phyloP scores from a whole-genome alignment of 2,888 invertebrate genomes.

The Tachina fera region DNA sequence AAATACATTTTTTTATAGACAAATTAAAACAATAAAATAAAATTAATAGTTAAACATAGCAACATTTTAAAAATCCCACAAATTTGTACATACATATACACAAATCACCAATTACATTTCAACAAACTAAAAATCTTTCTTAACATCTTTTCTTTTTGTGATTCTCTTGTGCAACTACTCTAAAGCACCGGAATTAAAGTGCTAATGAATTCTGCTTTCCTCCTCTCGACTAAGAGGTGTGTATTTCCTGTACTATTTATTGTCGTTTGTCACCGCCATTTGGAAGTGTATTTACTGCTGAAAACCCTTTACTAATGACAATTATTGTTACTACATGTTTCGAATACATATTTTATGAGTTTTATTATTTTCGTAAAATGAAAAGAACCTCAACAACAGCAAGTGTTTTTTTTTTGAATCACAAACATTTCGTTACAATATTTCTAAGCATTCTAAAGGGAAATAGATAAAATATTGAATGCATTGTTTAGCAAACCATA shows the following conservation, averaged over 20 bases:
- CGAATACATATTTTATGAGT: slow-evolving; percentile 51
- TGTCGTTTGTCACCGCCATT: neutral
- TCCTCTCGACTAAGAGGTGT: slow-evolving; percentile 39
- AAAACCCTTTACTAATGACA: slow-evolving; percentile 67
- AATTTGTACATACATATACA: slow-evolving; percentile 13
- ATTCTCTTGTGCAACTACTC: neutral
- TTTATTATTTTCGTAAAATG: slow-evolving; percentile 9
- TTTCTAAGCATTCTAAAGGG: neutral
- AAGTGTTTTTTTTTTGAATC: slow-evolving; percentile 41
- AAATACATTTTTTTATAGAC: neutral
- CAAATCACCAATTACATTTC: slow-evolving; percentile 41
- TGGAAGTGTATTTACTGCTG: slow-evolving; percentile 54
- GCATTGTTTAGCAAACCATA: slow-evolving; percentile 4
- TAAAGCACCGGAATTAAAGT: neutral
- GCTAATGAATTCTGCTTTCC: neutral
- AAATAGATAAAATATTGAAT: neutral
- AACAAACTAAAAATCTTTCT: slow-evolving; percentile 1
- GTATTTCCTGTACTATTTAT: slow-evolving; percentile 57
- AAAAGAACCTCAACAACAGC: slow-evolving; percentile 12
- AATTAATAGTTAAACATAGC: neutral
- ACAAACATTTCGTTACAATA: neutral
- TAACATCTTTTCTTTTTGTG: neutral
- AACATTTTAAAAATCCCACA: slow-evolving; percentile 46
- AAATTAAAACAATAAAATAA: neutral
- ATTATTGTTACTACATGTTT: slow-evolving; percentile 65